Conservation (phyloP, 2,113 vertebrate genomes). For the Ophthalmolycus amberensis region DNA sequence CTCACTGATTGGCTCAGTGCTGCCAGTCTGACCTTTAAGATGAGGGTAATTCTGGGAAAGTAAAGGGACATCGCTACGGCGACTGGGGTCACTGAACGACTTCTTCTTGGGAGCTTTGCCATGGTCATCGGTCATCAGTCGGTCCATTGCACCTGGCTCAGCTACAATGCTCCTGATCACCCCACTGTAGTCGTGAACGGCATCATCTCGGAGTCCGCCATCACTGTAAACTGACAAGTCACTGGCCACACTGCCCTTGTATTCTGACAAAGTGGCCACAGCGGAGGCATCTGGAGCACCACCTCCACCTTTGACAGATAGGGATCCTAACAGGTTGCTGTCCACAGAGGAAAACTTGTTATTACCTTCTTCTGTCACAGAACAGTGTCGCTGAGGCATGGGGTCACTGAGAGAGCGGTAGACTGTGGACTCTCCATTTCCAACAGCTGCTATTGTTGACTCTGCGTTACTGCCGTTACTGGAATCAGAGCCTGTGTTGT, state of each 20-base stretch:
- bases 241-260: slow-evolving; percentile 89
- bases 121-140: slow-evolving; percentile 88
- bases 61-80: slow-evolving; percentile 83
- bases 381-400: slow-evolving; percentile 91
- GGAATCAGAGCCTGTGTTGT: slow-evolving; percentile 85
- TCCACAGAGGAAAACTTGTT: slow-evolving; percentile 93
- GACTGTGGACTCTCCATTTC: slow-evolving; percentile 82
- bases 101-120: slow-evolving; percentile 95
- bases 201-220: slow-evolving; percentile 83
- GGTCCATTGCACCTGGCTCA: slow-evolving; percentile 91
- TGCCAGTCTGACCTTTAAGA: slow-evolving; percentile 80
- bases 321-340: slow-evolving; percentile 93
- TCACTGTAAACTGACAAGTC: slow-evolving; percentile 94
- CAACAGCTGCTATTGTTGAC: slow-evolving; percentile 55
- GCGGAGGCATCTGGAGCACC: slow-evolving; percentile 63
- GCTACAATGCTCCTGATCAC: slow-evolving; percentile 93
- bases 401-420: slow-evolving; percentile 96
- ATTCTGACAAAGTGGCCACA: slow-evolving; percentile 79
- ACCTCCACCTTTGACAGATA: slow-evolving; percentile 87
- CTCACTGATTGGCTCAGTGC: slow-evolving; percentile 89
- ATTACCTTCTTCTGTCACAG: slow-evolving; percentile 84
- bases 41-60: slow-evolving; percentile 65
- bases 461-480: slow-evolving; percentile 84
- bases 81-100: slow-evolving; percentile 97
- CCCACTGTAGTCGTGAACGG: slow-evolving; percentile 88